Conservation (phyloP, 2,888 invertebrate species). For the Smittia sp. region DNA sequence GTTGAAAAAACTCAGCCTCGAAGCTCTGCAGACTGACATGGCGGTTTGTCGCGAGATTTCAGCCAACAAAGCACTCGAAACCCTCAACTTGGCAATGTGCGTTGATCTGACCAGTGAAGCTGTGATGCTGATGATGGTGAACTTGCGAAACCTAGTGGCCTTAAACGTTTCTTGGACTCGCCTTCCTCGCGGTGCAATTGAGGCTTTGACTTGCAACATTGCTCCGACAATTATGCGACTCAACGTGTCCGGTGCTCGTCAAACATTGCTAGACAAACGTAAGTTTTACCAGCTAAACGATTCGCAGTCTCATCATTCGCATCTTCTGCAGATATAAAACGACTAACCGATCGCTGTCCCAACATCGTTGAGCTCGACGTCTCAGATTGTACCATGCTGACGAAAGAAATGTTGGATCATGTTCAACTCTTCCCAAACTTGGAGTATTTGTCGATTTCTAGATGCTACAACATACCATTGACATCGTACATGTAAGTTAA, state of each 20-base stretch:
- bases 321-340: conserved; percentile 59
- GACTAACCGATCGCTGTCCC: conserved; percentile 65
- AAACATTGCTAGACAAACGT: conserved; percentile 72
- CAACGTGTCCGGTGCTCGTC: conserved; percentile 80
- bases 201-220: conserved; percentile 60
- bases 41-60: conserved; percentile 67
- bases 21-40: conserved; percentile 67
- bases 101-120: conserved; percentile 66
- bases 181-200: conserved; percentile 60
- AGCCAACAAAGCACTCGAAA: conserved; percentile 66
- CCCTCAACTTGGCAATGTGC: conserved; percentile 81
- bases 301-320: too few species aligned
- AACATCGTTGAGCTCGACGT: conserved; percentile 79
- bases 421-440: conserved; percentile 61
- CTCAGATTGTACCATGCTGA: conserved; percentile 78
- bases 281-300: conserved; percentile 62
- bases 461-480: conserved; percentile 76
- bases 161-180: conserved; percentile 83
- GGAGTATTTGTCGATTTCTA: conserved; percentile 74
- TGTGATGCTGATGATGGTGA: conserved; percentile 60
- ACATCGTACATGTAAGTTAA: conserved; percentile 54
- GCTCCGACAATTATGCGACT: conserved; percentile 67
- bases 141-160: conserved; percentile 56
- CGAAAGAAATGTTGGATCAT: conserved; percentile 59
- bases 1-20: conserved; percentile 80